Percentiles rank a stretch among this genome's conserved stretches.
phyloP scores from a whole-genome alignment of 2,888 invertebrate species.

The Cheiracanthium punctorium region DNA sequence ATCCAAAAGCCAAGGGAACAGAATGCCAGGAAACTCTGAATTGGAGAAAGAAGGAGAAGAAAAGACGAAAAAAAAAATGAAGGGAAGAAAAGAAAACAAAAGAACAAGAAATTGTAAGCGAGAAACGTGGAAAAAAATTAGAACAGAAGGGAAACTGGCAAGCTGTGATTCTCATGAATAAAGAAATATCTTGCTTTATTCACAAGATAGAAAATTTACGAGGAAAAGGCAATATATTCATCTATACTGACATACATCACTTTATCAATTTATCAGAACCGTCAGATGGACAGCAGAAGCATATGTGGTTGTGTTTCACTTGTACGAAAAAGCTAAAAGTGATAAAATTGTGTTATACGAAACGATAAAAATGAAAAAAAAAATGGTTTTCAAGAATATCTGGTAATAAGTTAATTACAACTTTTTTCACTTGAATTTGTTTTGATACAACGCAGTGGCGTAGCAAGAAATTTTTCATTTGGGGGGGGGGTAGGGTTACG shows the following conservation, averaged over 20 bases:
- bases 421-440: no score
- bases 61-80: background rate
- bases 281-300: no score
- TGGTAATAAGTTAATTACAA: no score
- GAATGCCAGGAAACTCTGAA: background rate
- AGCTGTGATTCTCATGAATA: background rate
- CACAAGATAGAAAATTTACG: background rate
- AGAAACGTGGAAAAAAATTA: background rate
- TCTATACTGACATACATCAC: background rate
- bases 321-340: no score
- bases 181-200: background rate
- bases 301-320: no score
- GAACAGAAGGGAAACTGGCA: background rate
- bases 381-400: no score
- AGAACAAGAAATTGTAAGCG: background rate
- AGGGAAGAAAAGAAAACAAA: background rate
- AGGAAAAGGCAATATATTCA: background rate
- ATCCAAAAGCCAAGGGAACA: conserved; percentile 38
- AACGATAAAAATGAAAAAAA: no score
- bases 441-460: no score
- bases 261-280: no score
- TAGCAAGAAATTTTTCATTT: no score
- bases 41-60: conserved; percentile 7
- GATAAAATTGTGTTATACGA: no score
- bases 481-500: no score